Evolutionary conservation across 2,113 vertebrate genomes (phyloP), one percentile per base, ranked within the genome.

Genomic region (Montifringilla adamsi): DNA sequence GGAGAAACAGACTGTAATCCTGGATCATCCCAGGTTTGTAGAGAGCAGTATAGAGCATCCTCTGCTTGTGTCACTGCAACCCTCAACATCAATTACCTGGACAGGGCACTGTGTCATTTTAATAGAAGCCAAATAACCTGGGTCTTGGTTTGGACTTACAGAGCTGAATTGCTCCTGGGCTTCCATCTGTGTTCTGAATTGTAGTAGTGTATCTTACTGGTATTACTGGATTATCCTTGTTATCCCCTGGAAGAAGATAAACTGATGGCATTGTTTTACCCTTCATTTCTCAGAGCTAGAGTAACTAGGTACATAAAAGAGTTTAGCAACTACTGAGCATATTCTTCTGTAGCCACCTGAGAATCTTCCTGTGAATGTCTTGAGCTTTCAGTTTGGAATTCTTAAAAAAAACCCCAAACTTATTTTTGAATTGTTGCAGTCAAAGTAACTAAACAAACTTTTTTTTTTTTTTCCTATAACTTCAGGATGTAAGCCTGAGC

Each of bases 401-500:
- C 14, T 58, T 55, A 20, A 44, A 50, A 69, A 35, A 67, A 79
- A 4, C 2, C 19, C 16, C 27, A 43, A 7, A 9, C 5, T 68
- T 52, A 26, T 44, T 86, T 86, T 84, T 87, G 8, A 84, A 60
- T 30, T 44, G 15, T 69, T 95, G 21, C n/a, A 55, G 46, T 87
- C 21, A 63, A 83, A 94, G 18, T 77, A 83, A 88, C 27, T 53
- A 50, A 87, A 62, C 21, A 64, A 66, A 31, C 3, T 69, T 1
- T 72, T 60, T 66, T 78, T 50, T 28, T 41, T 56, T 33, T 14
- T 14, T 5, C 26, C 13, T 31, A 26, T 49, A 66, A 95, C 89
- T 94, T 11, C 84, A 99, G 99, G 99, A 46, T 99, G 99, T 97
- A 99, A 98, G 93, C 99, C 99, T 55, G 99, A 99, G 92, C 99